Base-by-base conservation (phyloP, 1,140 invertebrate genomes). In the Temnothorax nylanderi region DNA sequence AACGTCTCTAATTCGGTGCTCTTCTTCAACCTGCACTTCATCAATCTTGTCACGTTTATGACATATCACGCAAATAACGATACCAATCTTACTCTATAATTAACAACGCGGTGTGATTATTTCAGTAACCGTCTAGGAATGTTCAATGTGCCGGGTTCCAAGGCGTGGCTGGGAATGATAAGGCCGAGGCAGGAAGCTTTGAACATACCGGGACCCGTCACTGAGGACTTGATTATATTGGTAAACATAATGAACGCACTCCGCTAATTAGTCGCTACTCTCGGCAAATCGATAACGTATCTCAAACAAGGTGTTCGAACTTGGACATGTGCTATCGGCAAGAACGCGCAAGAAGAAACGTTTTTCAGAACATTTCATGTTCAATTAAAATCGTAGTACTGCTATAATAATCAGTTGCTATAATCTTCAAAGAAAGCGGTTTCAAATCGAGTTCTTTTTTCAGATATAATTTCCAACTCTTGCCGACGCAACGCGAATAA, bases 121-220 rank as follows among this genome's bases (percentile, higher is more conserved):
- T 93, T 90, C 82, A 94, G 94, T 10, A 91, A 92, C 74, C 92
- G 85, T 87, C 82, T 94, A 77, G 94, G 94, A 85, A 92, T 94
- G 92, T 94, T 92, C 81, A 90, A 94, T 32, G 91, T 93, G n/a
- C 91, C 93, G 26, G 94, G 92, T 34, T 90, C 92, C 34, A 93
- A 90, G 77, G 93, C 92, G 37, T 95, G 93, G 94, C 75, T 94
- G 56, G 94, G 92, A 58, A 94, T 92, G 90, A 94, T 93, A 80
- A 90, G 93, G 26, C 80, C 85, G 13, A 93, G 89, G 58, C 94
- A 94, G 62, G 93, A 93, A 90, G 77, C 92, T 51, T 87, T 94
- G 18, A 90, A 88, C 71, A 92, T 94, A 74, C 92, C 90, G 16
- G 94, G 93, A 65, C 94, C 93, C n/a, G 74, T 94, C 41, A 88